Evolutionary conservation across 2,888 invertebrate genomes (phyloP).

Genomic region (Beris chalybata): DNA sequence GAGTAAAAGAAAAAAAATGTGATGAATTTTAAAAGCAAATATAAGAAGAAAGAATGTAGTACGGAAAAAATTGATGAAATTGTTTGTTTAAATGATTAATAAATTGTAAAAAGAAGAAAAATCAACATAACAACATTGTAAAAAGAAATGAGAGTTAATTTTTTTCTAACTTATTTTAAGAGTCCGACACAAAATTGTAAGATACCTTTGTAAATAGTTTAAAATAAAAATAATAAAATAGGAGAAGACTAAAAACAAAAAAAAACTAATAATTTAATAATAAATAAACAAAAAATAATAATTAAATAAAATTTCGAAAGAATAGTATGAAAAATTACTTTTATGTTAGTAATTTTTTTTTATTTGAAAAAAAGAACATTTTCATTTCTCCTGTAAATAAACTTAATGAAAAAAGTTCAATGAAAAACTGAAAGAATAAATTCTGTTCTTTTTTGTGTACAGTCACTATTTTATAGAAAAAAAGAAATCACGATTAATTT

Average conservation of each 20-base stretch:
- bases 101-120: neutral
- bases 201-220: neutral
- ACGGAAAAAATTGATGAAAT: neutral
- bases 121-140: neutral
- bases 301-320: neutral
- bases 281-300: neutral
- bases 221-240: slow-evolving; percentile 4
- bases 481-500: neutral
- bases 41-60: neutral
- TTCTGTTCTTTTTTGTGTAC: neutral
- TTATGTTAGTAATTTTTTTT: neutral
- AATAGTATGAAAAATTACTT: neutral
- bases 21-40: slow-evolving; percentile 13
- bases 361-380: too few species aligned
- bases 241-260: neutral
- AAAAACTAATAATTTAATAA: neutral
- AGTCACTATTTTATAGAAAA: slow-evolving; percentile 2
- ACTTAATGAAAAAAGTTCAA: neutral
- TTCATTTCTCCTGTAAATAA: neutral
- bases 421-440: neutral
- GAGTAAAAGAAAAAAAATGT: slow-evolving; percentile 3
- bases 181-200: neutral
- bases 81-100: neutral
- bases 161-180: neutral
- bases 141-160: slow-evolving; percentile 1